Percentiles rank a stretch among this genome's conserved stretches.
phyloP scores from a whole-genome alignment of 2,888 invertebrate genomes.

The Bedellia somnulentella region DNA sequence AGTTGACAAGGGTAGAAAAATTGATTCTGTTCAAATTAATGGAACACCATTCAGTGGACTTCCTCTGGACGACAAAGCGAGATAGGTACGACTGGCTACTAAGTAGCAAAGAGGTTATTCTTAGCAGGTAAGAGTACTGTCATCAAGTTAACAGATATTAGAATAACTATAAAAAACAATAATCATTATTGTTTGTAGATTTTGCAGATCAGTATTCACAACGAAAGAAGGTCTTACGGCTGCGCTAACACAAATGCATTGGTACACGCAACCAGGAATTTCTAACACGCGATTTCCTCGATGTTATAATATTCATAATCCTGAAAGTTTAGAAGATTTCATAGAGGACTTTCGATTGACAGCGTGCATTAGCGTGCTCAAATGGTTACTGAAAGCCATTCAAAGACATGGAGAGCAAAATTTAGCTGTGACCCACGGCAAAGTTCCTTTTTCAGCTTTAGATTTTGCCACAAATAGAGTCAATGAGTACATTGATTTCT shows the following conservation, averaged over 20 bases:
- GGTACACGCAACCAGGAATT: slow-evolving; percentile 81
- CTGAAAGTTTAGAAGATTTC: slow-evolving; percentile 81
- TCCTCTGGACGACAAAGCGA: slow-evolving; percentile 87
- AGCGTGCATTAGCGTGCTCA: slow-evolving; percentile 81
- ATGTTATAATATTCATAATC: slow-evolving; percentile 81
- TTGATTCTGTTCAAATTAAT: slow-evolving; percentile 75
- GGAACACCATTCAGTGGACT: slow-evolving; percentile 78
- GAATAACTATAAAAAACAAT: not conserved
- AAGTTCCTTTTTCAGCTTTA: slow-evolving; percentile 73
- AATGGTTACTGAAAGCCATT: slow-evolving; percentile 69
- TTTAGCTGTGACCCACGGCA: slow-evolving; percentile 61
- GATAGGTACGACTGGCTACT: slow-evolving; percentile 77
- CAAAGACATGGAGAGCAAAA: slow-evolving; percentile 51
- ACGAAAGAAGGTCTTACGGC: slow-evolving; percentile 88
- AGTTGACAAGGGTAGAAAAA: slow-evolving; percentile 67
- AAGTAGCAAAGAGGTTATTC: slow-evolving; percentile 51
- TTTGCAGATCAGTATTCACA: slow-evolving; percentile 84
- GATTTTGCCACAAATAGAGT: slow-evolving; percentile 83
- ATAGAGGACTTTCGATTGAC: slow-evolving; percentile 88
- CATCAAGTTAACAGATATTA: too few species aligned
- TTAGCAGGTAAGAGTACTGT: too few species aligned
- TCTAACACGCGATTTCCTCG: slow-evolving; percentile 83
- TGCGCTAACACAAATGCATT: slow-evolving; percentile 79
- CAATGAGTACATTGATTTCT: slow-evolving; percentile 73
- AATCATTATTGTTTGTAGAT: slow-evolving; percentile 46